A percentile compares a stretch with the other conserved stretches of the same genome.
These are phyloP conservation scores for Protodeltote pygarga DNA, from an alignment of 2,888 invertebrate genomes.

Conservation along the genomic window DNA sequence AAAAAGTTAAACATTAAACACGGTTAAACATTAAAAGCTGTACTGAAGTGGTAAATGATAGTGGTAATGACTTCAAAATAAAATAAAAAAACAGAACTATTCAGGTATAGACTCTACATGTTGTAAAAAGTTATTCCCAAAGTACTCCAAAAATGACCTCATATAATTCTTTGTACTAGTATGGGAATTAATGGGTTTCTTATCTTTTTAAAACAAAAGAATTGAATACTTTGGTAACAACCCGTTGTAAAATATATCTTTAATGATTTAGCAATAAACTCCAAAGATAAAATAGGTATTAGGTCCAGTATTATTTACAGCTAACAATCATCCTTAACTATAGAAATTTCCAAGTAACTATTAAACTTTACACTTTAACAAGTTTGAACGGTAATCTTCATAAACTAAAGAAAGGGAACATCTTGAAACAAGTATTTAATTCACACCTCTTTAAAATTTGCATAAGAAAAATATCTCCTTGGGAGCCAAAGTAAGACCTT, in stretches of 20 bases:
- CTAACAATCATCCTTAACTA: slow-evolving; percentile 5
- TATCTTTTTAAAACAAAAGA: too few species aligned
- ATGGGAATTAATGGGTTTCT: too few species aligned
- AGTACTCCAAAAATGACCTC: too few species aligned
- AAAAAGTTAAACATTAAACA: too few species aligned
- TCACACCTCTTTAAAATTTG: slow-evolving; percentile 45
- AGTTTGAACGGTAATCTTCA: slow-evolving; percentile 13
- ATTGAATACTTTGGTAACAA: too few species aligned
- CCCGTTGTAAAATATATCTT: slow-evolving; percentile 28
- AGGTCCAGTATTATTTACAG: slow-evolving; percentile 23
- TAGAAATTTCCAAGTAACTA: slow-evolving; percentile 9
- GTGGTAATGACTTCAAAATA: too few species aligned
- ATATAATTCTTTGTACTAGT: too few species aligned
- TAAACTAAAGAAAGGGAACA: slow-evolving; percentile 28
- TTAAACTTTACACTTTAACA: slow-evolving; percentile 1
- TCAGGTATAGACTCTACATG: too few species aligned
- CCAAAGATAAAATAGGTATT: slow-evolving; percentile 12
- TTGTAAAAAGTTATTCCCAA: too few species aligned
- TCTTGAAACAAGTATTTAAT: slow-evolving; percentile 44
- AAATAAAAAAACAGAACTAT: too few species aligned
- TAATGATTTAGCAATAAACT: slow-evolving; percentile 18
- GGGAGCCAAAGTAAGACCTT: slow-evolving; percentile 29
- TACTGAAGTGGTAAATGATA: too few species aligned
- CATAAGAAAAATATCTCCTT: slow-evolving; percentile 54
- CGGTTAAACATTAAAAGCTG: too few species aligned